A percentile compares a stretch with the other conserved stretches of the same genome.
phyloP scores from a whole-genome alignment of 2,888 invertebrate species.

The Lamellibrachia satsuma region DNA sequence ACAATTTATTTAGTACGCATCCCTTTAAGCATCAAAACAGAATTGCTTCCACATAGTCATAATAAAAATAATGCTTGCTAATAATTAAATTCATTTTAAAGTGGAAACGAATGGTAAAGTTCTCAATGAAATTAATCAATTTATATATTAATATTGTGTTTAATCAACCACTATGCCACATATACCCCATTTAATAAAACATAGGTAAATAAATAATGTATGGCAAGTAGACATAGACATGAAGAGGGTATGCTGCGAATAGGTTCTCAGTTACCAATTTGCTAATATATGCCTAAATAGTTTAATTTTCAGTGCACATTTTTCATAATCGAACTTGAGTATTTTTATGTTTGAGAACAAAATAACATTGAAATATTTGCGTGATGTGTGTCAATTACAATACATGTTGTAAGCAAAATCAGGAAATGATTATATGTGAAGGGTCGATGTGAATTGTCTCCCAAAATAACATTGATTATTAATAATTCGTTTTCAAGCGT shows the following conservation, averaged over 20 bases:
- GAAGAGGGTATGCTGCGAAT: too few relatives aligned
- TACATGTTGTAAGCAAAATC: not conserved
- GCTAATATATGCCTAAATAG: not conserved
- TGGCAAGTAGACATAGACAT: too few relatives aligned
- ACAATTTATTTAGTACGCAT: not conserved
- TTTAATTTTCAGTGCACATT: not conserved
- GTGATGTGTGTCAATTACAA: not conserved
- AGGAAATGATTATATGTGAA: not conserved
- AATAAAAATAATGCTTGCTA: not conserved
- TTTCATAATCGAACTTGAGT: not conserved
- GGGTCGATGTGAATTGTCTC: not conserved
- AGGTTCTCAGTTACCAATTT: not conserved
- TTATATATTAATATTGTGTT: not conserved
- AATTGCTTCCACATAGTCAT: not conserved
- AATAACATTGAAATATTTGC: not conserved
- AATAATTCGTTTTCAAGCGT: too few relatives aligned
- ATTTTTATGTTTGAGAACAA: not conserved
- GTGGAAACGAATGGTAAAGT: not conserved
- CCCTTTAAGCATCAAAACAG: not conserved
- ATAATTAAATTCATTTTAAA: not conserved
- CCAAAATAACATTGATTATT: too few relatives aligned
- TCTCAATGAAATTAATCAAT: not conserved
- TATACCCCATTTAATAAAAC: too few relatives aligned
- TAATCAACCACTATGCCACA: too few relatives aligned
- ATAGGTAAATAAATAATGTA: too few relatives aligned